Evolutionary conservation across 2,888 invertebrate species (phyloP).

Genomic region (Zootermopsis nevadensis): DNA sequence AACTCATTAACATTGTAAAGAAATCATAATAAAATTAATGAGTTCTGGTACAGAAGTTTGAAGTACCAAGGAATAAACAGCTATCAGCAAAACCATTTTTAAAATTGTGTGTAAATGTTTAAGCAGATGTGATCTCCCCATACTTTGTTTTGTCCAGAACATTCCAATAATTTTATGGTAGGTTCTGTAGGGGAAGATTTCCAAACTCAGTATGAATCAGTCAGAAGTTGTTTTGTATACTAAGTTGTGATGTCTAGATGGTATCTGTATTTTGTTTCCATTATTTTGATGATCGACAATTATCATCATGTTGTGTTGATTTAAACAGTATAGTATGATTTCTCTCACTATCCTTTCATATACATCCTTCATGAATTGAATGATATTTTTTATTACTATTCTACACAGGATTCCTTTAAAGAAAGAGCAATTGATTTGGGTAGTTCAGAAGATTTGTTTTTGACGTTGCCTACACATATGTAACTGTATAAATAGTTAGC

Average conservation of each 20-base stretch:
- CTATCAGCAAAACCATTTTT: constrained; percentile 5
- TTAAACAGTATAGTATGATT: background rate
- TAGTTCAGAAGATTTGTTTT: constrained; percentile 28
- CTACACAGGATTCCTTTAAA: constrained; percentile 23
- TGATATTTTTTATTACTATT: constrained; percentile 16
- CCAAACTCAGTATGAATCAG: background rate
- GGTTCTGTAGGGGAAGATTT: constrained; percentile 32
- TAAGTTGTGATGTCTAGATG: background rate
- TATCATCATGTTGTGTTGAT: background rate
- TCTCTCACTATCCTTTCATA: background rate
- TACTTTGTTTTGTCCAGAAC: constrained; percentile 13
- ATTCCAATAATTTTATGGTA: constrained; percentile 30
- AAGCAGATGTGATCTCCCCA: background rate
- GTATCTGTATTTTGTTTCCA: background rate
- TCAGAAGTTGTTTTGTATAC: background rate
- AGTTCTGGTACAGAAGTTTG: background rate
- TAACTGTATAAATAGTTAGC: constrained; percentile 44
- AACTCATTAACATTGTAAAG: background rate
- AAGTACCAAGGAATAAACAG: background rate
- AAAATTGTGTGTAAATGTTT: constrained; percentile 5
- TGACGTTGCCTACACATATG: constrained; percentile 40
- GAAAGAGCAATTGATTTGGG: constrained; percentile 27
- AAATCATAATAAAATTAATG: background rate
- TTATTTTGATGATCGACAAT: constrained; percentile 1
- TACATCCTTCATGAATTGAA: constrained; percentile 15